Percentiles rank a stretch among this genome's conserved stretches.
Evolutionary conservation across 2,797 vertebrate species (phyloP).

Genomic region (Ataeniobius toweri): DNA sequence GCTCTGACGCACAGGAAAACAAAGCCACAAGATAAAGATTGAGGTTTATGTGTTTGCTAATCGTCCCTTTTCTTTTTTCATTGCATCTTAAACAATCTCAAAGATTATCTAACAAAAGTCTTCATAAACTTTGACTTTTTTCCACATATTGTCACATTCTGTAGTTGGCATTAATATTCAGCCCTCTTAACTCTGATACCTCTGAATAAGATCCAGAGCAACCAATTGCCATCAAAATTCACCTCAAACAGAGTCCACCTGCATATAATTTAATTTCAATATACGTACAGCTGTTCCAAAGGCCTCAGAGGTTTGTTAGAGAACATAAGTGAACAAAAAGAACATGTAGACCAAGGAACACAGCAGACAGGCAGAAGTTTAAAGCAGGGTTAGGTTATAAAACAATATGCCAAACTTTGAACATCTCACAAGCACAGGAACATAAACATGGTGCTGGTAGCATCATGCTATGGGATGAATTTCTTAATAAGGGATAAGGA

Average conservation of each 20-base stretch:
- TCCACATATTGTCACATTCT: not conserved
- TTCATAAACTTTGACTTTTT: not conserved
- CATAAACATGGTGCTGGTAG: not conserved
- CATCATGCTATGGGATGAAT: not conserved
- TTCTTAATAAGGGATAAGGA: not conserved
- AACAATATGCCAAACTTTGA: not conserved
- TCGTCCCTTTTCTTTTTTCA: not conserved
- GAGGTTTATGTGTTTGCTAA: not conserved
- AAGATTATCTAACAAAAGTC: not conserved
- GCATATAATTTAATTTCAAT: not conserved
- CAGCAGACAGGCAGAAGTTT: not conserved
- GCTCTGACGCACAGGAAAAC: constrained; percentile 75
- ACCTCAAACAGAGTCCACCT: not conserved
- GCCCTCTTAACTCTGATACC: not conserved
- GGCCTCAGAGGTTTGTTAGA: not conserved
- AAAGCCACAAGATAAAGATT: not conserved
- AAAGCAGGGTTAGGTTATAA: not conserved
- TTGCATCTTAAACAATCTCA: not conserved
- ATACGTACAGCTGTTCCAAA: not conserved
- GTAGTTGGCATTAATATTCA: not conserved
- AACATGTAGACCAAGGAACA: not conserved
- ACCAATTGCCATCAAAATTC: not conserved
- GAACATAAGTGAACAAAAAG: not conserved
- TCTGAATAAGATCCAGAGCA: not conserved
- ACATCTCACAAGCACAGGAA: not conserved